These are phyloP conservation scores for Pantherophis alleghaniensis DNA, from an alignment of 2,797 vertebrate species.

Conservation along the genomic window DNA sequence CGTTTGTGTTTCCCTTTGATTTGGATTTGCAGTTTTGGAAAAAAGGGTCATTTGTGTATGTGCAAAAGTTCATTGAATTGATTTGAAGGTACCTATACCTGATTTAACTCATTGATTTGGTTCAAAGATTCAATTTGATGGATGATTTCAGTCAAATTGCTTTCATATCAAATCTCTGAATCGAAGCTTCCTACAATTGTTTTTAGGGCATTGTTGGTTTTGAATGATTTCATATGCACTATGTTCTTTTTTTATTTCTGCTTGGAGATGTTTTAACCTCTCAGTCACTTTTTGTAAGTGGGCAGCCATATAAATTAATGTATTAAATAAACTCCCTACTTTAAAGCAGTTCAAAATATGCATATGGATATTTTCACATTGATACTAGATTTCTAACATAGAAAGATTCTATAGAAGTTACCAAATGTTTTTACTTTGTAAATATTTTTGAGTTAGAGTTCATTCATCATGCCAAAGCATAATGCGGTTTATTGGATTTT, in stretches of 20 bases:
- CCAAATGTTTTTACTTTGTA: background rate
- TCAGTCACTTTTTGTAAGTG: background rate
- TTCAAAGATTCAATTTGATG: background rate
- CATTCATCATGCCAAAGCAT: background rate
- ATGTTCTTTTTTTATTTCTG: background rate
- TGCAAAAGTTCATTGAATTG: background rate
- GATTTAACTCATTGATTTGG: background rate
- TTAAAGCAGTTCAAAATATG: background rate
- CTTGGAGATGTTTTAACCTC: background rate
- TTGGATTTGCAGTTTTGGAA: background rate
- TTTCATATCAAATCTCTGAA: background rate
- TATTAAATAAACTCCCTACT: slow-evolving; percentile 4
- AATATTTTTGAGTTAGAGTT: background rate
- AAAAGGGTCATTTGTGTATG: background rate
- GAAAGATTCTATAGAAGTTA: background rate
- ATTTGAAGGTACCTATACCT: background rate
- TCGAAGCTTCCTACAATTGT: background rate
- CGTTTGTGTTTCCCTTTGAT: background rate
- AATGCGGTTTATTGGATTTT: background rate
- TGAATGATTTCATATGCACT: background rate
- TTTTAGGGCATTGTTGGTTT: background rate
- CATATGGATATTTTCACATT: background rate
- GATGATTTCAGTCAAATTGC: background rate
- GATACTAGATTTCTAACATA: background rate
- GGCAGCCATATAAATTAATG: background rate